Percentiles rank a stretch among this genome's conserved stretches.
These are phyloP conservation scores for Phortica magna DNA, from an alignment of 2,888 invertebrate genomes.

Conservation along the genomic window DNA sequence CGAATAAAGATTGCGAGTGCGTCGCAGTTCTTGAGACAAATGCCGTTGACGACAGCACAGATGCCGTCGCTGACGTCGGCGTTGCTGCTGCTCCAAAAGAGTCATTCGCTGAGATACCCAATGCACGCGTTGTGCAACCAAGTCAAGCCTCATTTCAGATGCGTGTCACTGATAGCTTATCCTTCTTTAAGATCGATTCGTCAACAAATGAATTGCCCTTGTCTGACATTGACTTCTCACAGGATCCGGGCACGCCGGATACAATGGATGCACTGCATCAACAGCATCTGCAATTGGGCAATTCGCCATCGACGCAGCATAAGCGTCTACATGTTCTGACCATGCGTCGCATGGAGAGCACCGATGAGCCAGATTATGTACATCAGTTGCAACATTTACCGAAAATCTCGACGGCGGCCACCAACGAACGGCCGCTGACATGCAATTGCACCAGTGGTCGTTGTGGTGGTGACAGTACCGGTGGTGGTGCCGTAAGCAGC, in stretches of 20 bases:
- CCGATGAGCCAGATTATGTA: slow-evolving; percentile 65
- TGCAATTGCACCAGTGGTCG: slow-evolving; percentile 68
- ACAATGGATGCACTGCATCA: not conserved
- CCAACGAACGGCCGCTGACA: slow-evolving; percentile 77
- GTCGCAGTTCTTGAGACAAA: not conserved
- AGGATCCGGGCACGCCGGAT: slow-evolving; percentile 74
- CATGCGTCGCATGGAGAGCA: slow-evolving; percentile 69
- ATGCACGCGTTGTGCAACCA: slow-evolving; percentile 46
- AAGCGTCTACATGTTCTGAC: slow-evolving; percentile 51
- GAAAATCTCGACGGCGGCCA: slow-evolving; percentile 79
- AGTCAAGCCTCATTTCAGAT: slow-evolving; percentile 64
- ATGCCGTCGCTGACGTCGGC: slow-evolving; percentile 45
- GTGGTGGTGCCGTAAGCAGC: not conserved
- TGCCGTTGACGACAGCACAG: slow-evolving; percentile 39
- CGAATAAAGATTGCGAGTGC: not conserved
- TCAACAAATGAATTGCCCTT: slow-evolving; percentile 85
- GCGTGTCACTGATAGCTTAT: slow-evolving; percentile 69
- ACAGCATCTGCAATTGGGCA: slow-evolving; percentile 39
- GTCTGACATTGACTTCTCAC: slow-evolving; percentile 81
- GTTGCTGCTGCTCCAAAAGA: slow-evolving; percentile 36
- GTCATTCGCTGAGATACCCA: slow-evolving; percentile 56
- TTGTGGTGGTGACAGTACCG: not conserved
- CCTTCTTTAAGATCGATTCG: slow-evolving; percentile 79
- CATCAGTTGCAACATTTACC: slow-evolving; percentile 67
- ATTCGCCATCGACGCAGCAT: slow-evolving; percentile 36